Evolutionary conservation across 1,140 invertebrate species (phyloP).

Genomic region (Drosophila auraria): DNA sequence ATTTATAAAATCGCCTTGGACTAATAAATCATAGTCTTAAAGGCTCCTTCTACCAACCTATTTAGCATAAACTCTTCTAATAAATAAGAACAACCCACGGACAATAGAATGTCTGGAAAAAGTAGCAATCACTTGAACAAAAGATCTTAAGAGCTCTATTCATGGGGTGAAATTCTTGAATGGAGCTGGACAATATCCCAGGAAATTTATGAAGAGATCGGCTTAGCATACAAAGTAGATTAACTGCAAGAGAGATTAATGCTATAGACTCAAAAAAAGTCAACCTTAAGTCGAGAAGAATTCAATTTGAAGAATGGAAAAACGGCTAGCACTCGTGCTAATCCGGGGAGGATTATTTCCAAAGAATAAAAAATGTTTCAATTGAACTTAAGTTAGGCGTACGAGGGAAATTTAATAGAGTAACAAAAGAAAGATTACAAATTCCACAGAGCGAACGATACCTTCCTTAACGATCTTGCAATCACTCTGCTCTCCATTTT

Average conservation of each 20-base stretch:
- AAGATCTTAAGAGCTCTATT: slow-evolving; percentile 43
- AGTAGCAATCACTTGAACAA: slow-evolving; percentile 46
- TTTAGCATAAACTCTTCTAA: slow-evolving; percentile 43
- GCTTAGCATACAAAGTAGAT: slow-evolving; percentile 47
- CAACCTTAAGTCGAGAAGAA: slow-evolving; percentile 24
- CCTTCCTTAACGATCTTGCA: background rate
- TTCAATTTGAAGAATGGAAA: background rate
- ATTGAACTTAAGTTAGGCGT: background rate
- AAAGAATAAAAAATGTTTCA: background rate
- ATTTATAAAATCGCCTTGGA: background rate
- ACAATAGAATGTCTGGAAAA: slow-evolving; percentile 40
- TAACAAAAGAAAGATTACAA: background rate
- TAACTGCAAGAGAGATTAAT: slow-evolving; percentile 27
- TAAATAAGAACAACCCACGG: slow-evolving; percentile 36
- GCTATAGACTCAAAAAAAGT: slow-evolving; percentile 2
- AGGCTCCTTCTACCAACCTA: slow-evolving; percentile 1
- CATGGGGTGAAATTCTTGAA: slow-evolving; percentile 36
- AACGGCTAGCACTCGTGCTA: background rate
- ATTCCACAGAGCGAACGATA: background rate
- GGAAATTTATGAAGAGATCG: slow-evolving; percentile 48
- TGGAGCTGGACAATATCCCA: slow-evolving; percentile 32
- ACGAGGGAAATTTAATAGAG: background rate
- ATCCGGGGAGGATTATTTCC: background rate
- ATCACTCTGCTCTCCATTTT: background rate
- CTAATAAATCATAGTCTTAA: slow-evolving; percentile 29